phyloP scores from a whole-genome alignment of 2,888 invertebrate species.

The Abrostola tripartita region DNA sequence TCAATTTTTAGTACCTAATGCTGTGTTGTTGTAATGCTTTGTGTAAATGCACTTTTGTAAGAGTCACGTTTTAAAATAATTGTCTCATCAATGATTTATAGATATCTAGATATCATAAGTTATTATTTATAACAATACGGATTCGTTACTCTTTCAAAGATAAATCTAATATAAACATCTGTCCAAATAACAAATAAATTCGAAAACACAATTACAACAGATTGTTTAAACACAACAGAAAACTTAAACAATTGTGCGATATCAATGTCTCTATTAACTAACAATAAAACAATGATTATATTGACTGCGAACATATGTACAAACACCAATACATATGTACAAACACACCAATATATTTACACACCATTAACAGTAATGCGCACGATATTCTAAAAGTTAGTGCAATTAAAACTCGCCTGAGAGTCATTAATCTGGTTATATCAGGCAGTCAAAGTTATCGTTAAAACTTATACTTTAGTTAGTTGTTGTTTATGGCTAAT shows the following conservation, averaged over 20 bases:
- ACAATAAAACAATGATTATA: neutral
- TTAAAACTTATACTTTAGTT: slow-evolving; percentile 56
- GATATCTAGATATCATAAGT: no score
- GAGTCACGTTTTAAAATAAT: no score
- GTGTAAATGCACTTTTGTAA: no score
- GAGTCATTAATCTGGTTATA: slow-evolving; percentile 64
- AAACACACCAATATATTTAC: slow-evolving; percentile 16
- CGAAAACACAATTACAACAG: neutral
- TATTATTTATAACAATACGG: no score
- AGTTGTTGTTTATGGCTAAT: slow-evolving; percentile 39
- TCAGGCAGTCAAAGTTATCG: slow-evolving; percentile 63
- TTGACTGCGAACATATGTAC: slow-evolving; percentile 23
- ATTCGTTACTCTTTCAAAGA: no score
- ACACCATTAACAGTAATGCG: slow-evolving; percentile 47
- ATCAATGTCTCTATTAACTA: no score
- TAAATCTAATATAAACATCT: no score
- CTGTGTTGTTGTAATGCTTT: no score
- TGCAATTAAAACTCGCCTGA: slow-evolving; percentile 61
- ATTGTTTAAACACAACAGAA: neutral
- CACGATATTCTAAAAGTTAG: slow-evolving; percentile 59
- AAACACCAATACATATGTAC: slow-evolving; percentile 4
- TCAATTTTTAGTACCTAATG: no score
- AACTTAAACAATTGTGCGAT: no score
- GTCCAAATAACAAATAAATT: no score
- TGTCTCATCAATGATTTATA: no score